These are phyloP conservation scores for Todus mexicanus DNA, from an alignment of 2,797 vertebrate species.

Conservation along the genomic window DNA sequence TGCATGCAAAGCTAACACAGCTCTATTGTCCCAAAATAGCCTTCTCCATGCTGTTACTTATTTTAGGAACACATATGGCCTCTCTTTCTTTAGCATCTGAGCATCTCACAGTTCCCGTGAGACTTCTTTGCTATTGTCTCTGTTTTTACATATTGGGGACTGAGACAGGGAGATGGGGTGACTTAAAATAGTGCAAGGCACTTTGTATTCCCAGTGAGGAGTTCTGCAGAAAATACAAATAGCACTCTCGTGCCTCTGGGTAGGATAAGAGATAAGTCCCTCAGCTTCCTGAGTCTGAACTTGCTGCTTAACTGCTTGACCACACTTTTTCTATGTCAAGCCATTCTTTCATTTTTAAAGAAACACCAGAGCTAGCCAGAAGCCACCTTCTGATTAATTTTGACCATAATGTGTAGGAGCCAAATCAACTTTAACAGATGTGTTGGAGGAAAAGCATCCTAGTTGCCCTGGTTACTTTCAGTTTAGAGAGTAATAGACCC, in stretches of 20 bases:
- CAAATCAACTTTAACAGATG: not conserved
- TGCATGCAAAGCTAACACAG: conserved; percentile 14
- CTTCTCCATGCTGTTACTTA: conserved; percentile 38
- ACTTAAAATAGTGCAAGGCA: not conserved
- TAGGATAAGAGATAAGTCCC: not conserved
- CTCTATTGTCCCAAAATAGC: conserved; percentile 55
- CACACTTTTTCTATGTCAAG: not conserved
- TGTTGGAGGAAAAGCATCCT: not conserved
- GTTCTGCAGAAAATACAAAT: not conserved
- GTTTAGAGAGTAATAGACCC: not conserved
- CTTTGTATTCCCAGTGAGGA: not conserved
- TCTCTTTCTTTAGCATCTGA: conserved; percentile 45
- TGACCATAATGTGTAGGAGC: not conserved
- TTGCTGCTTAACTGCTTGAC: not conserved
- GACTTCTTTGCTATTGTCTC: conserved; percentile 46
- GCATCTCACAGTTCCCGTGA: conserved; percentile 16
- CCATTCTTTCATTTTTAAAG: not conserved
- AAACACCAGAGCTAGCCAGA: not conserved
- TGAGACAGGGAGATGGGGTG: not conserved
- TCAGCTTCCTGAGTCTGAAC: not conserved
- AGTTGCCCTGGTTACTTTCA: not conserved
- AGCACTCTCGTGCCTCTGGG: fast-evolving
- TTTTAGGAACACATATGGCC: conserved; percentile 58
- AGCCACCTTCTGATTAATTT: not conserved
- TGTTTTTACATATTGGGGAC: not conserved